Percentiles rank a stretch among this genome's conserved stretches.
phyloP scores from a whole-genome alignment of 2,113 vertebrate genomes.

The Suricata suricatta region DNA sequence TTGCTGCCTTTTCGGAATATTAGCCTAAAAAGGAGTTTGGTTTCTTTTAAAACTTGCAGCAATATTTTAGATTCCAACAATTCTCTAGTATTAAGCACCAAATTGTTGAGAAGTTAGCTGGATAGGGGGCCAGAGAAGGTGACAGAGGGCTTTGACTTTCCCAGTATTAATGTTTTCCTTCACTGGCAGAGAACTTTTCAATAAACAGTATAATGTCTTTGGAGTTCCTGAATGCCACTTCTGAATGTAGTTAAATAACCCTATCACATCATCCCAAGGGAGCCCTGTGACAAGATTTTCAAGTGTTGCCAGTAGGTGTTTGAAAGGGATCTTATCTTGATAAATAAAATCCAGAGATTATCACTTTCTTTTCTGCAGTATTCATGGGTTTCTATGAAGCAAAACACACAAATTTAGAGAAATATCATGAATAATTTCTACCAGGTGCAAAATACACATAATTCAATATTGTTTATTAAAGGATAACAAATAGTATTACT shows the following conservation, averaged over 20 bases:
- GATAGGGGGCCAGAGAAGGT: neutral
- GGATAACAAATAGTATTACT: neutral
- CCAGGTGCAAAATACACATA: neutral
- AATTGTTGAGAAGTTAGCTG: neutral
- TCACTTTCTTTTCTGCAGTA: neutral
- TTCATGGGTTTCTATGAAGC: neutral
- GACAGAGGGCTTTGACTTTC: neutral
- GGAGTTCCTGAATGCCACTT: neutral
- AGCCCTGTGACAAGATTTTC: neutral
- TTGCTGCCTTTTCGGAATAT: neutral
- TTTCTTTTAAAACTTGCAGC: neutral
- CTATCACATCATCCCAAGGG: neutral
- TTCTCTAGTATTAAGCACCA: neutral
- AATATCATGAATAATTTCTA: conserved; percentile 19
- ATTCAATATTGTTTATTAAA: neutral
- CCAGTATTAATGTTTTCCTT: neutral
- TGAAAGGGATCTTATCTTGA: neutral
- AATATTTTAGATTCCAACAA: neutral
- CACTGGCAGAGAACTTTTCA: neutral
- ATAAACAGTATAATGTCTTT: neutral
- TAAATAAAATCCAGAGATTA: neutral
- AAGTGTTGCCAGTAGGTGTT: neutral
- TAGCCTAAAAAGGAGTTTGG: neutral
- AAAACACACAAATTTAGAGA: neutral
- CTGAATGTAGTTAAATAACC: neutral